Base-by-base conservation (phyloP, 30 jellyfish, hydroid and myxozoan genomes). In the Clytia hemisphaerica region DNA sequence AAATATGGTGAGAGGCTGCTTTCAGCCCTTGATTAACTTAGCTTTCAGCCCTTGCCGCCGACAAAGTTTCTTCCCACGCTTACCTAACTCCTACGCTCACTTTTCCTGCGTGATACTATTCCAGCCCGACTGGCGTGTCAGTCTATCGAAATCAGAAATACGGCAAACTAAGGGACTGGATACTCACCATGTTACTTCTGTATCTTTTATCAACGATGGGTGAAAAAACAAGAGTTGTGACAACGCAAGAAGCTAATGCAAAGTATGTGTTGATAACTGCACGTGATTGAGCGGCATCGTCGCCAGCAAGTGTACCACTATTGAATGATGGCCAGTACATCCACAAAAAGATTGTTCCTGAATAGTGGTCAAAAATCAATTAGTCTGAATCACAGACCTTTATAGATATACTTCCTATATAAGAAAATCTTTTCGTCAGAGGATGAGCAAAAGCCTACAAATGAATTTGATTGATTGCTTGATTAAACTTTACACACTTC, bases 251-350 rank as follows among this genome's bases (percentile, higher is more conserved):
- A 19, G 94, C 79, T 63, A 90, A 33, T 15, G 95, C 82, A 67
- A 58, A 82, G 75, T 81, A 90, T 2, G 95, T 81, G 53, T 90
- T 90, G 81, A 90, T 79, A 48, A 82, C 36, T 1, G 98, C 98
- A 24, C 98, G 89, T 40, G 74, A 27, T 73, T 86, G 96, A 31
- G 72, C 94, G 33, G 78, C 57, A 16, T 92, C 78, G 3, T 48
- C 9, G 6, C 91, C 92, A 33, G 94, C 96, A 31, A 86, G 86
- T 69, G 79, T 10, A 14, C 78, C 94, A 34, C 83, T 94, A 58
- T 86, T 86, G 57, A 86, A 86, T 49, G 94, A 78, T 14, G 96
- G 96, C 96, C 96, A 86, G 78, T 63, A 86, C 72, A 77, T 37
- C 96, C 96, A 86, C 7, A 86, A 80, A 58, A 86, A 86, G 34